Evolutionary conservation across 2,797 vertebrate species (phyloP).

Genomic region (Anguilla anguilla): DNA sequence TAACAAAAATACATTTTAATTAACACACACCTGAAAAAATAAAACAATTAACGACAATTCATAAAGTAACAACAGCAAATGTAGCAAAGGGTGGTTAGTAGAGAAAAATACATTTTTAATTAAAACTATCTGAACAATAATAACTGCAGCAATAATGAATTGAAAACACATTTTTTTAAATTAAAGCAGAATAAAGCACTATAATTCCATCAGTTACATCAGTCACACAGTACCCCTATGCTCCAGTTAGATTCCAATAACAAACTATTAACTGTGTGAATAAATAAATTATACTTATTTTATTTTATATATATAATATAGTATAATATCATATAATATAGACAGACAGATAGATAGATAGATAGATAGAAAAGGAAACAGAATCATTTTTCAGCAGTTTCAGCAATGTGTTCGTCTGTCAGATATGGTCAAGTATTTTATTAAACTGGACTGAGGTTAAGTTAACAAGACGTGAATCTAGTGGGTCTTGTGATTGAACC

Average conservation of each 20-base stretch:
- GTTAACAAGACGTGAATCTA: not conserved
- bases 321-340: not conserved
- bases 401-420: not conserved
- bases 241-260: not conserved
- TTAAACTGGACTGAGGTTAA: not conserved
- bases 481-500: not conserved
- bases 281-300: not conserved
- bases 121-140: not conserved
- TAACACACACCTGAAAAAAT: not conserved
- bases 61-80: not conserved
- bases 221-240: not conserved
- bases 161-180: not conserved
- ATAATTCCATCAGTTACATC: not conserved
- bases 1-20: not conserved
- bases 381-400: not conserved
- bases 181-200: not conserved
- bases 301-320: not conserved
- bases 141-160: too few species aligned
- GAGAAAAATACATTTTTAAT: not conserved
- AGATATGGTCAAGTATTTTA: not conserved
- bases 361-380: not conserved
- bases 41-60: not conserved
- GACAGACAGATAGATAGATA: not conserved
- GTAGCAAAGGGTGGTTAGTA: not conserved
- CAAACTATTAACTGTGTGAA: not conserved